Evolutionary conservation across 1,140 invertebrate genomes (phyloP).

Genomic region (Zaprionus gabonicus): DNA sequence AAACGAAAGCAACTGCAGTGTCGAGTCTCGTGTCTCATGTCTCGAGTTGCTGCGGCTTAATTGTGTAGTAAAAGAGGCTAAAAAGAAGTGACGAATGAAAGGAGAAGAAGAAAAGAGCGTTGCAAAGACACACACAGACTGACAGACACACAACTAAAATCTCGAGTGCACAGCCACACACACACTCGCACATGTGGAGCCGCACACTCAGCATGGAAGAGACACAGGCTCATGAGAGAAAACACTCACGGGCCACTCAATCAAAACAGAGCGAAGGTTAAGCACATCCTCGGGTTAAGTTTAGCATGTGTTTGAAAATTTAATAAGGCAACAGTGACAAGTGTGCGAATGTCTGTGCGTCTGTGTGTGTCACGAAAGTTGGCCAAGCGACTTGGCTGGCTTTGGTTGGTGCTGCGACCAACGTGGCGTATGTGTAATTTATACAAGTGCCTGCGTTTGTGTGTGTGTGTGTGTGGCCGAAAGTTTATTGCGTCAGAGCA

Average conservation of each 20-base stretch:
- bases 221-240: conserved; percentile 65
- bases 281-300: conserved; percentile 79
- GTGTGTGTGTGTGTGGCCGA: neutral
- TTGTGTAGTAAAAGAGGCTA: conserved; percentile 52
- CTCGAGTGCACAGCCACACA: conserved; percentile 6
- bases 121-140: conserved; percentile 17
- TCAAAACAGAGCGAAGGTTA: conserved; percentile 81
- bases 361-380: conserved; percentile 23
- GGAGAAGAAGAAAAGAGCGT: conserved; percentile 14
- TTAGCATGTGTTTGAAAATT: conserved; percentile 82
- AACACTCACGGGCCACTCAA: conserved; percentile 77
- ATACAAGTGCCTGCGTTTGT: conserved; percentile 4
- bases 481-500: conserved; percentile 27
- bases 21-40: conserved; percentile 3
- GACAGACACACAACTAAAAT: conserved; percentile 16
- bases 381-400: conserved; percentile 19
- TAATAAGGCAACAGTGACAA: conserved; percentile 62
- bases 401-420: conserved; percentile 15
- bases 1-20: conserved; percentile 48
- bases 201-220: conserved; percentile 5
- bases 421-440: conserved; percentile 18
- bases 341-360: neutral
- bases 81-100: conserved; percentile 51
- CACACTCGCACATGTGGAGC: neutral
- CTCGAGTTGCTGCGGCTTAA: conserved; percentile 45